Percentiles rank a stretch among this genome's conserved stretches.
Evolutionary conservation across 64 coral and sea anemone species (phyloP).

Genomic region (Anthopleura sola): DNA sequence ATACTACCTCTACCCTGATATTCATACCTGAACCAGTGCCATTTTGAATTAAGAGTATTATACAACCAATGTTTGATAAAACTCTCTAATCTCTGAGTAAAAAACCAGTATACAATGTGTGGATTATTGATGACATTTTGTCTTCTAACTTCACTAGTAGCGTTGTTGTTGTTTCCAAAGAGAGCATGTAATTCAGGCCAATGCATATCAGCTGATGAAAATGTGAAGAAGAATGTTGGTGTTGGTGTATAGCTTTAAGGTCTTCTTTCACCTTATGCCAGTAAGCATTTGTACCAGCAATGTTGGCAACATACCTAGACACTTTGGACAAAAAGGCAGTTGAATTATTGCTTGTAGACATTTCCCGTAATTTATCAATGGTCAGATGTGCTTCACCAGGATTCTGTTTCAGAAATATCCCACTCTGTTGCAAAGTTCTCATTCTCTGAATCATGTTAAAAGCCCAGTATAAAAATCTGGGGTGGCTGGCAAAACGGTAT

Average conservation of each 20-base stretch:
- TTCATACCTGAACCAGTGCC: slow-evolving; percentile 50
- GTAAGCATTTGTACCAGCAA: slow-evolving; percentile 50
- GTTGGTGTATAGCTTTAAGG: slow-evolving; percentile 31
- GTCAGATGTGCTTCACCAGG: slow-evolving; percentile 39
- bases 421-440: slow-evolving; percentile 43
- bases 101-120: slow-evolving; percentile 60
- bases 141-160: slow-evolving; percentile 24
- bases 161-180: slow-evolving; percentile 19
- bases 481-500: slow-evolving; percentile 37
- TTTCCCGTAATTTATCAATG: slow-evolving; percentile 27
- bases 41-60: slow-evolving; percentile 36
- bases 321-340: slow-evolving; percentile 34
- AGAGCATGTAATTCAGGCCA: slow-evolving; percentile 47
- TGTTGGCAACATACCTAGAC: slow-evolving; percentile 47
- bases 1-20: slow-evolving; percentile 50
- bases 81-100: slow-evolving; percentile 35
- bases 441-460: slow-evolving; percentile 43
- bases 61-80: slow-evolving; percentile 59
- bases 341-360: slow-evolving; percentile 35
- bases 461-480: slow-evolving; percentile 53
- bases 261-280: slow-evolving; percentile 51
- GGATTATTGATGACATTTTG: slow-evolving; percentile 52
- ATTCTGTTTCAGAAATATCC: slow-evolving; percentile 46
- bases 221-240: slow-evolving; percentile 46
- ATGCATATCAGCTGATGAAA: slow-evolving; percentile 54